Percentiles rank a stretch among this genome's conserved stretches.
Evolutionary conservation across 2,797 vertebrate species (phyloP).

Genomic region (Triplophysa yarkandensis): DNA sequence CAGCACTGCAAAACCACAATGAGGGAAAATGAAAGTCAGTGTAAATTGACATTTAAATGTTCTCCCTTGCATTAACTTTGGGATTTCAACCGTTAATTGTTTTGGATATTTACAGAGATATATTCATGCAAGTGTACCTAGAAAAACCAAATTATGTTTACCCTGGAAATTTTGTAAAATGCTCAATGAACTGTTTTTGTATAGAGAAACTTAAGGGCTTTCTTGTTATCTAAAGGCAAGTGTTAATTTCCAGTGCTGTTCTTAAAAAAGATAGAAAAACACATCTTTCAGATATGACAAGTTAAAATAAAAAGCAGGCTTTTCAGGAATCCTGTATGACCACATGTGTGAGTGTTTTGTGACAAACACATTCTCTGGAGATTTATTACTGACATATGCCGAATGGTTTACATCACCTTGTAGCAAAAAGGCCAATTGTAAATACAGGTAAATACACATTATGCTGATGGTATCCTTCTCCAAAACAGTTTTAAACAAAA

Average conservation of each 20-base stretch:
- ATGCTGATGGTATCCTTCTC: background rate
- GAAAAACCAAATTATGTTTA: background rate
- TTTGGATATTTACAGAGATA: background rate
- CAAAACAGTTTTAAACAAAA: background rate
- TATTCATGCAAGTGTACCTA: background rate
- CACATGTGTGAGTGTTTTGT: constrained; percentile 16
- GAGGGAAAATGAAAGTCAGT: constrained; percentile 9
- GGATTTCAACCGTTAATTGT: background rate
- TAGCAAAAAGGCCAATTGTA: background rate
- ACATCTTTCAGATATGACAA: background rate
- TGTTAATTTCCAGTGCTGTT: constrained; percentile 29
- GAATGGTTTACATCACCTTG: background rate
- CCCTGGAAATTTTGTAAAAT: background rate
- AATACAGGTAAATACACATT: background rate
- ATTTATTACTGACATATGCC: background rate
- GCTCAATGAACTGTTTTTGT: background rate
- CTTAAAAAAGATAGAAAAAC: constrained; percentile 1
- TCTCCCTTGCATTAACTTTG: background rate
- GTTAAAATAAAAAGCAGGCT: background rate
- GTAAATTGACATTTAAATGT: constrained; percentile 9
- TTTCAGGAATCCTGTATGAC: background rate
- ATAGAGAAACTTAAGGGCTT: constrained; percentile 7
- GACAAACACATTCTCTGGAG: background rate
- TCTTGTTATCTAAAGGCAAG: background rate
- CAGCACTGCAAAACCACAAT: background rate